Evolutionary conservation across 2,888 invertebrate species (phyloP).

Genomic region (Melipona beecheii): DNA sequence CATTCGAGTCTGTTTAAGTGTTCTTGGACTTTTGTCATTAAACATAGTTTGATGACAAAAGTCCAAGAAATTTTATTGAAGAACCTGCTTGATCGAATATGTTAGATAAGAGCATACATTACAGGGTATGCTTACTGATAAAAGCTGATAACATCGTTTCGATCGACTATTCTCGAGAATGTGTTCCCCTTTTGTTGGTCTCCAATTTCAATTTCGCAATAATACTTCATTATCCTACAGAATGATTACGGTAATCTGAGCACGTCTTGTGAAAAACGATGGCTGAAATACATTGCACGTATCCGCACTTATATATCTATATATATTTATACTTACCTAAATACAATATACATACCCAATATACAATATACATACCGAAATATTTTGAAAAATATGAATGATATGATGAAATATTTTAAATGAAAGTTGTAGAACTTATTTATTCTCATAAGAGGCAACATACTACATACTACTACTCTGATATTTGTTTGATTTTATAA

Average conservation of each 20-base stretch:
- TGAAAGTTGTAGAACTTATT: too few species aligned
- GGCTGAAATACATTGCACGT: not conserved
- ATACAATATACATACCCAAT: not conserved
- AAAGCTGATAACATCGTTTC: slow-evolving; percentile 22
- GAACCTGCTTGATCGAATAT: not conserved
- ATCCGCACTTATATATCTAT: not conserved
- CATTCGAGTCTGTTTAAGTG: not conserved
- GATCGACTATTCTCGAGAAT: slow-evolving; percentile 28
- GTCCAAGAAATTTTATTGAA: slow-evolving; percentile 14
- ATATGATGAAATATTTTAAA: too few species aligned
- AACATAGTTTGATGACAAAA: not conserved
- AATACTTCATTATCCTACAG: slow-evolving; percentile 61
- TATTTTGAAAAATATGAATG: too few species aligned
- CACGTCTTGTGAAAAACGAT: slow-evolving; percentile 29
- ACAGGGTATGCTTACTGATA: slow-evolving; percentile 30
- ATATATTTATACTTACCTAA: not conserved
- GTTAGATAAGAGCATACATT: not conserved
- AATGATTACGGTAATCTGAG: slow-evolving; percentile 66
- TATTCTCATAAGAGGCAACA: too few species aligned
- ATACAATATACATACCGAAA: too few species aligned
- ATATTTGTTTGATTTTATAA: too few species aligned
- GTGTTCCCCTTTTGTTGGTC: slow-evolving; percentile 45
- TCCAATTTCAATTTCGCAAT: slow-evolving; percentile 64
- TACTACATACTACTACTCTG: too few species aligned
- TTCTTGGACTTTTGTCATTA: not conserved